Conservation (phyloP, 1,140 invertebrate genomes). For the Maconellicoccus hirsutus region DNA sequence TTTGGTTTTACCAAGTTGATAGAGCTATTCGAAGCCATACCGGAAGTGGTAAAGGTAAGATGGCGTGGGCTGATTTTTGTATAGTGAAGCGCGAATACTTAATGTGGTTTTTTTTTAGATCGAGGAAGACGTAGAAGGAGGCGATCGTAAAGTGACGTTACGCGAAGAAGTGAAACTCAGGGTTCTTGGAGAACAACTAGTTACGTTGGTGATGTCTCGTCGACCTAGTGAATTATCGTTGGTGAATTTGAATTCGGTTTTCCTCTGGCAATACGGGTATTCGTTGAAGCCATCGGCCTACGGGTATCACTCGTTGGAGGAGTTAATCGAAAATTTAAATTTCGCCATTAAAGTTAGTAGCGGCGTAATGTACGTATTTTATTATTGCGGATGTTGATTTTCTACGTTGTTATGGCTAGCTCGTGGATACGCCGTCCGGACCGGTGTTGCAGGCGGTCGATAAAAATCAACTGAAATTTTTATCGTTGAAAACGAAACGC, state of each 20-base stretch:
- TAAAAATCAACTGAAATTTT: conserved; percentile 36
- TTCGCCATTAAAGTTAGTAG: conserved; percentile 38
- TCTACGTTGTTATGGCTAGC: conserved; percentile 19
- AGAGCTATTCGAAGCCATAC: conserved; percentile 84
- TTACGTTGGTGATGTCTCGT: conserved; percentile 38
- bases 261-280: conserved; percentile 45
- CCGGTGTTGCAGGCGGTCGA: conserved; percentile 36
- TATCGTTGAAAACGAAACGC: conserved; percentile 42
- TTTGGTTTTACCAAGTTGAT: conserved; percentile 88
- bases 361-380: conserved; percentile 12
- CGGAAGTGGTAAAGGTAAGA: conserved; percentile 63
- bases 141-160: conserved; percentile 44
- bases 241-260: conserved; percentile 39
- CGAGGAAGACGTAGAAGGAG: conserved; percentile 43
- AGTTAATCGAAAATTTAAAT: conserved; percentile 42
- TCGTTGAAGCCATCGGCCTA: conserved; percentile 44
- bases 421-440: conserved; percentile 29
- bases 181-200: conserved; percentile 45
- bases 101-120: conserved; percentile 33
- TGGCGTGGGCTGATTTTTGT: conserved; percentile 26
- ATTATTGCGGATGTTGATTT: background rate
- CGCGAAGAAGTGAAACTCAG: conserved; percentile 42
- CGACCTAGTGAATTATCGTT: conserved; percentile 37
- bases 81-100: conserved; percentile 24
- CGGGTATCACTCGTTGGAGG: conserved; percentile 40